phyloP scores from a whole-genome alignment of 2,113 vertebrate genomes.

The Arenaria interpres region DNA sequence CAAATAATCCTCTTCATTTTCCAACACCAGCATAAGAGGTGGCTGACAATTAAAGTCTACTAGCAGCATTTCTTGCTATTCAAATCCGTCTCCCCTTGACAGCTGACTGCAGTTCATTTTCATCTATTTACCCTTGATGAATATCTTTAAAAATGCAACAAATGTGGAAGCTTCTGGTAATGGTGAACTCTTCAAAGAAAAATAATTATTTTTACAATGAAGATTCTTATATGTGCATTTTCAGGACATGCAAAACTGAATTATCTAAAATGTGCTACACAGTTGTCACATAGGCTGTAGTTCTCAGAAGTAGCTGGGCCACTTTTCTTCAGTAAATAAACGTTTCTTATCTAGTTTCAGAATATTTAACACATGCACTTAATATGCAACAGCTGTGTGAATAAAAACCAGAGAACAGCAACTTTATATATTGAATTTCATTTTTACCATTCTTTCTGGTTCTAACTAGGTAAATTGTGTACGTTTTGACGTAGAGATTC shows the following conservation, averaged over 20 bases:
- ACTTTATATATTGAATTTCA: background rate
- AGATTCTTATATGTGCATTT: background rate
- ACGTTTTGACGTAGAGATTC: background rate
- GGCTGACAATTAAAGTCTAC: conserved; percentile 34
- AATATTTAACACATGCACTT: background rate
- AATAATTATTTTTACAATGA: background rate
- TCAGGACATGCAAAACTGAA: background rate
- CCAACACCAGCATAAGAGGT: conserved; percentile 45
- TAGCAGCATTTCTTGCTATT: conserved; percentile 15
- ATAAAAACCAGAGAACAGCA: background rate
- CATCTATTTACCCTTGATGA: background rate
- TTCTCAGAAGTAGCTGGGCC: background rate
- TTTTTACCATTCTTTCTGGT: background rate
- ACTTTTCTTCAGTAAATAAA: background rate
- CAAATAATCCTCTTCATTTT: conserved; percentile 61
- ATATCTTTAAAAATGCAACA: background rate
- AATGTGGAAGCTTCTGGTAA: background rate
- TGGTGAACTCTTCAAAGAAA: background rate
- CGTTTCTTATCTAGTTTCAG: background rate
- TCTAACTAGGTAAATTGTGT: background rate
- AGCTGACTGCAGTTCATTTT: background rate
- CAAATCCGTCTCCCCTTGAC: background rate
- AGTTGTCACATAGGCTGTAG: background rate
- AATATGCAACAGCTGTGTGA: background rate
- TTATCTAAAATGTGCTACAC: background rate